Percentiles rank a stretch among this genome's conserved stretches.
Conservation (phyloP, 2,888 invertebrate species). For the Acanthacorydalis orientalis region DNA sequence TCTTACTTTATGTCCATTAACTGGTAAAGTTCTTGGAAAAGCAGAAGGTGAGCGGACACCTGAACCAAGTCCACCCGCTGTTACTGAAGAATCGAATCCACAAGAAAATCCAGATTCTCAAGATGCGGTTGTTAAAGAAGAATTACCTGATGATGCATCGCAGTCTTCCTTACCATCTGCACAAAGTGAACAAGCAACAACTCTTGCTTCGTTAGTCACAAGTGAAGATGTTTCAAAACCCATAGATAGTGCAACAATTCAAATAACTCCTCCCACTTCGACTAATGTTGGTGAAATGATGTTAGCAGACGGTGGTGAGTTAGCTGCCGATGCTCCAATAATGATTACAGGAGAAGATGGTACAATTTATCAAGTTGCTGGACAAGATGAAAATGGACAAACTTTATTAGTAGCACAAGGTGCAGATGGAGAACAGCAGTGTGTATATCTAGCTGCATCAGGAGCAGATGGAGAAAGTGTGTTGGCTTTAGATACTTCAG, state of each 20-base stretch:
- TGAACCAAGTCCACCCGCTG: slow-evolving; percentile 29
- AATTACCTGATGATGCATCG: slow-evolving; percentile 19
- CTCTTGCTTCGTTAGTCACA: slow-evolving; percentile 11
- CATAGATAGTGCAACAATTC: slow-evolving; percentile 5
- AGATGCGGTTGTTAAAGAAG: slow-evolving; percentile 22
- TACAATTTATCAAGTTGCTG: slow-evolving; percentile 58
- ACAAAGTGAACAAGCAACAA: slow-evolving; percentile 20
- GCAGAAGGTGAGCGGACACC: slow-evolving; percentile 45
- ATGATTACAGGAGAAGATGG: slow-evolving; percentile 74
- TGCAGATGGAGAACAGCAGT: slow-evolving; percentile 58
- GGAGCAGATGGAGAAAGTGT: slow-evolving; percentile 10
- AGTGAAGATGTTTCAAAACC: slow-evolving; percentile 4
- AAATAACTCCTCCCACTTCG: slow-evolving; percentile 32
- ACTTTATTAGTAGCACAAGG: slow-evolving; percentile 57
- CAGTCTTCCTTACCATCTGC: slow-evolving; percentile 7
- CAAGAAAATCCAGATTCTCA: background rate
- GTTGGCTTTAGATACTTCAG: slow-evolving; percentile 9
- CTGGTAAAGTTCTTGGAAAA: slow-evolving; percentile 37
- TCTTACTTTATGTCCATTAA: slow-evolving; percentile 53
- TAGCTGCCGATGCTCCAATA: slow-evolving; percentile 39
- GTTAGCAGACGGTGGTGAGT: slow-evolving; percentile 22
- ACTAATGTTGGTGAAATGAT: slow-evolving; percentile 42
- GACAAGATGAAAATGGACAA: slow-evolving; percentile 66
- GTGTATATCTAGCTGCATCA: slow-evolving; percentile 38
- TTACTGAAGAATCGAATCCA: slow-evolving; percentile 5